These are phyloP conservation scores for Tetragonisca angustula DNA, from an alignment of 2,888 invertebrate species.

Conservation along the genomic window DNA sequence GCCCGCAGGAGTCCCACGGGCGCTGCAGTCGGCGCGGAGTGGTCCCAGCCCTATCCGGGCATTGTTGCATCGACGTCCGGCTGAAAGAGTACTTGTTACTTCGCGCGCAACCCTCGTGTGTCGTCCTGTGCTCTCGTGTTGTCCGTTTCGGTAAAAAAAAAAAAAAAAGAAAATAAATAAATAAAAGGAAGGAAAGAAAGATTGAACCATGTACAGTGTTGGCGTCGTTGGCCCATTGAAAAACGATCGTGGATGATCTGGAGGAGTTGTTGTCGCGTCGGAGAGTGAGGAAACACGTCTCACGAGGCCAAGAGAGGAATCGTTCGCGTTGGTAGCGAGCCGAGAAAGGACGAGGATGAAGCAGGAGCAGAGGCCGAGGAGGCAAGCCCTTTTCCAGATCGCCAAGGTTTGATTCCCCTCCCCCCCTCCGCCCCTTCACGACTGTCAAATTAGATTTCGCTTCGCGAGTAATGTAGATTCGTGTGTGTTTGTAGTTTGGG, in stretches of 20 bases:
- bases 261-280: not conserved
- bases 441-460: not conserved
- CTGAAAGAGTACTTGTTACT: slow-evolving; percentile 73
- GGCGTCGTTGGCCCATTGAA: not conserved
- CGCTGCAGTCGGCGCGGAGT: slow-evolving; percentile 76
- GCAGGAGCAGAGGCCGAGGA: slow-evolving; percentile 78
- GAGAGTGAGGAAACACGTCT: slow-evolving; percentile 13
- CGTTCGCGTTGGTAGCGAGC: slow-evolving; percentile 6
- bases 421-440: too few species aligned
- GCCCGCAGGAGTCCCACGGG: slow-evolving; percentile 74
- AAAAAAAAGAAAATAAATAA: not conserved
- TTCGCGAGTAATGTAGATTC: not conserved
- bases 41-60: slow-evolving; percentile 79
- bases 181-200: not conserved
- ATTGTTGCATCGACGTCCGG: slow-evolving; percentile 82
- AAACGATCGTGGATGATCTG: slow-evolving; percentile 51
- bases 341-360: slow-evolving; percentile 73
- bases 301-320: slow-evolving; percentile 11
- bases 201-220: slow-evolving; percentile 57
- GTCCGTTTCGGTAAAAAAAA: not conserved
- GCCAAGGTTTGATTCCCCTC: slow-evolving; percentile 87
- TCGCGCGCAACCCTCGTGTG: slow-evolving; percentile 60
- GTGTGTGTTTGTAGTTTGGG: too few species aligned
- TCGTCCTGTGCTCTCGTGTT: slow-evolving; percentile 36
- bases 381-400: slow-evolving; percentile 89